Conservation (phyloP, 1,140 invertebrate genomes). For the Eumeta japonica region DNA sequence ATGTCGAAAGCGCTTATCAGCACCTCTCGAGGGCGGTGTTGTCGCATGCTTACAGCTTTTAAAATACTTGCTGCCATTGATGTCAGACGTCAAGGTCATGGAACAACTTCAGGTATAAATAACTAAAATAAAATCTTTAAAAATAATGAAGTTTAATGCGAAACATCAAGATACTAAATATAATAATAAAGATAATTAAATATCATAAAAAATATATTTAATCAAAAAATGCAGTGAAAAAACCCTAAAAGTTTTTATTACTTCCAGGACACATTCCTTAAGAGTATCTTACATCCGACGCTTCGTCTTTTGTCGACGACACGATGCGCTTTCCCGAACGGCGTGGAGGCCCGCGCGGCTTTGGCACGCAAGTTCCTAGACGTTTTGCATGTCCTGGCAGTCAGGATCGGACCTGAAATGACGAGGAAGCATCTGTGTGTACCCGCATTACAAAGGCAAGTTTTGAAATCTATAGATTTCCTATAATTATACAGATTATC, state of each 20-base stretch:
- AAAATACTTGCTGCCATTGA: constrained; percentile 75
- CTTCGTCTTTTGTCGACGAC: constrained; percentile 72
- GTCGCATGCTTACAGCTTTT: constrained; percentile 82
- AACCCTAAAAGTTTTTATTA: too few species aligned
- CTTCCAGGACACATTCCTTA: constrained; percentile 63
- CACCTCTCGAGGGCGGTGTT: constrained; percentile 83
- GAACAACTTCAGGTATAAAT: constrained; percentile 72
- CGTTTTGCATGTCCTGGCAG: constrained; percentile 73
- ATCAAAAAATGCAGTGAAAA: too few species aligned
- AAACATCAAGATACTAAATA: too few species aligned
- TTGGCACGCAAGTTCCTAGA: constrained; percentile 80
- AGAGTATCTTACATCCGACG: constrained; percentile 76
- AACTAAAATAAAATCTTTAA: neutral
- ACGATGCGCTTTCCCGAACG: constrained; percentile 76
- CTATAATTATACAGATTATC: neutral
- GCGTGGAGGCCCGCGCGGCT: constrained; percentile 68
- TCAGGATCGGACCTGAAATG: constrained; percentile 82
- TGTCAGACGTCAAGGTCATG: constrained; percentile 84
- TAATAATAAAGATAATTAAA: constrained; percentile 4
- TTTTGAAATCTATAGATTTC: neutral
- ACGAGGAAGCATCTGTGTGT: constrained; percentile 75
- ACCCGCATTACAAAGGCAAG: constrained; percentile 62
- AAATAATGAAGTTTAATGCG: too few species aligned
- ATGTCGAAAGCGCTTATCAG: constrained; percentile 75
- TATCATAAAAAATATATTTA: constrained; percentile 6